These are phyloP conservation scores for Melanotaenia maccullochi DNA, from an alignment of 2,797 vertebrate species.

Conservation along the genomic window DNA sequence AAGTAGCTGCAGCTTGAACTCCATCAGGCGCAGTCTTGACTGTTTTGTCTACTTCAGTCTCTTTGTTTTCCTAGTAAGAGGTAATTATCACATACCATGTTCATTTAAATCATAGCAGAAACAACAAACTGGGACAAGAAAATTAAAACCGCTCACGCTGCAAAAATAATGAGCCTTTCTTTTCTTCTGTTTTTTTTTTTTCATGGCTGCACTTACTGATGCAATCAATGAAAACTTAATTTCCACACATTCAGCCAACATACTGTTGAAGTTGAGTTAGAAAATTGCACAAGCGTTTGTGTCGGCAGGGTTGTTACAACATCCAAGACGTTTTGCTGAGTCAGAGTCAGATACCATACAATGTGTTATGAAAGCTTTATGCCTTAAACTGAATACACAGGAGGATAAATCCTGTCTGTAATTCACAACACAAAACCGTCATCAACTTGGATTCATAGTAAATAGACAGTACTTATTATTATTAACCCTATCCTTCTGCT, in stretches of 20 bases:
- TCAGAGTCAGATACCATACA: neutral
- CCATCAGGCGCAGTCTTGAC: slow-evolving; percentile 22
- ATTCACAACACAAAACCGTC: neutral
- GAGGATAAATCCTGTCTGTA: neutral
- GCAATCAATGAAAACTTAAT: neutral
- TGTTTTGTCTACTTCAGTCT: slow-evolving; percentile 11
- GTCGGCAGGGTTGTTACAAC: neutral
- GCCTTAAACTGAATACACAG: neutral
- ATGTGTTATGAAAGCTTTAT: neutral
- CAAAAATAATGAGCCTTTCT: neutral
- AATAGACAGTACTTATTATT: neutral
- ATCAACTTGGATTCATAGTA: neutral
- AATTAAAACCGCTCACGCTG: neutral
- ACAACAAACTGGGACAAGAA: neutral
- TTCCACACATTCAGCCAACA: neutral
- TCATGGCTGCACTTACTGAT: neutral
- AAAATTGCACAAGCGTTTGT: neutral
- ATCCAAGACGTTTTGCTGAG: neutral
- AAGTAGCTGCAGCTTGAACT: slow-evolving; percentile 25
- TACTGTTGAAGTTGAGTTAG: neutral
- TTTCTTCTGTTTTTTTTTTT: too few species aligned
- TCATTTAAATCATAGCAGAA: neutral
- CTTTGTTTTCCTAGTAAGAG: slow-evolving; percentile 40
- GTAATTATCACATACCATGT: slow-evolving; percentile 8
- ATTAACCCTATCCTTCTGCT: neutral